These are phyloP conservation scores for Corvus hawaiiensis DNA, from an alignment of 2,113 vertebrate genomes.

Conservation along the genomic window DNA sequence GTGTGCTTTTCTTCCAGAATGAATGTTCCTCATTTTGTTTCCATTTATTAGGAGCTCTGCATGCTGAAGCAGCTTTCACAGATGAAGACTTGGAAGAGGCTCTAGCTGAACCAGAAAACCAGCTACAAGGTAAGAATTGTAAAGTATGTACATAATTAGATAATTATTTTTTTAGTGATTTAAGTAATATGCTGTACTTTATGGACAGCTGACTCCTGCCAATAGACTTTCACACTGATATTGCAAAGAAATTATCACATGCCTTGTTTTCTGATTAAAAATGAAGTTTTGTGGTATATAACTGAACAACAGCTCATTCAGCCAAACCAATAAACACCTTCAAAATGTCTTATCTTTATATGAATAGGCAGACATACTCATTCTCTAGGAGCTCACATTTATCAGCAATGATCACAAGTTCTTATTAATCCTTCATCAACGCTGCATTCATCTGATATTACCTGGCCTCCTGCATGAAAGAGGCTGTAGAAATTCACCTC, in stretches of 20 bases:
- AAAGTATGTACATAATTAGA: not conserved
- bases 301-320: not conserved
- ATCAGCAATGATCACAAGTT: not conserved
- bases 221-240: not conserved
- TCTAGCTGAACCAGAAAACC: not conserved
- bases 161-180: not conserved
- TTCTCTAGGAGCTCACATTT: not conserved
- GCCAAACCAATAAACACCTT: not conserved
- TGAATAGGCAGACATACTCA: not conserved
- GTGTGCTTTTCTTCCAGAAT: not conserved
- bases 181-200: not conserved
- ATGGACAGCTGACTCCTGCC: not conserved
- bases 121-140: not conserved
- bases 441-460: not conserved
- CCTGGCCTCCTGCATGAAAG: not conserved
- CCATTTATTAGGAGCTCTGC: not conserved
- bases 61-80: not conserved
- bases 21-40: not conserved
- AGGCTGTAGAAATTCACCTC: not conserved
- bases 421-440: not conserved
- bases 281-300: not conserved
- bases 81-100: not conserved
- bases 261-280: not conserved
- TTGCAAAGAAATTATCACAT: not conserved
- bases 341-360: not conserved